A percentile compares a stretch with the other conserved stretches of the same genome.
Evolutionary conservation across 2,888 invertebrate genomes (phyloP).

Genomic region (Drosophila basisetae): DNA sequence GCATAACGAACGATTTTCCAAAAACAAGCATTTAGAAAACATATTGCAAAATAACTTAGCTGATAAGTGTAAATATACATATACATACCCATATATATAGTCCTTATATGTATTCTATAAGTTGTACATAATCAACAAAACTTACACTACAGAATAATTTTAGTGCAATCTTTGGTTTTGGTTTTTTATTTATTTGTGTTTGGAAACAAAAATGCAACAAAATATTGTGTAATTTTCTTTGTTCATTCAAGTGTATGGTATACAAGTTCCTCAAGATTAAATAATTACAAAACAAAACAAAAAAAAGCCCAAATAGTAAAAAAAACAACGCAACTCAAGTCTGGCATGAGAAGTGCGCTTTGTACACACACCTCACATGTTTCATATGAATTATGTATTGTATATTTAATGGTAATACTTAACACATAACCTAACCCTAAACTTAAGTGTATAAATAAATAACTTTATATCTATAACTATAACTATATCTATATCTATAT

Average conservation of each 20-base stretch:
- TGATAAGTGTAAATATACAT: constrained; percentile 38
- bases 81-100: constrained; percentile 21
- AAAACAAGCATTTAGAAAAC: constrained; percentile 59
- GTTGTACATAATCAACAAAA: constrained; percentile 64
- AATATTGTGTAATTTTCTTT: constrained; percentile 83
- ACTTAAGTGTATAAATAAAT: constrained; percentile 37
- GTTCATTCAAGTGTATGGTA: constrained; percentile 87
- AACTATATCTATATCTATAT: neutral
- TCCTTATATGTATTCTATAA: constrained; percentile 6
- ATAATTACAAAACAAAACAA: constrained; percentile 69
- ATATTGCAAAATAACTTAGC: constrained; percentile 26
- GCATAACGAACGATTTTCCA: constrained; percentile 61
- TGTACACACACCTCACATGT: constrained; percentile 75
- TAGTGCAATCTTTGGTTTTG: constrained; percentile 77
- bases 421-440: constrained; percentile 40
- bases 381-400: constrained; percentile 76
- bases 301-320: constrained; percentile 72
- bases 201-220: constrained; percentile 69
- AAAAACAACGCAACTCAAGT: constrained; percentile 67
- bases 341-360: constrained; percentile 54
- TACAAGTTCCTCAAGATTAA: constrained; percentile 90
- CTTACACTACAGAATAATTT: constrained; percentile 74
- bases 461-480: constrained; percentile 7
- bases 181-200: constrained; percentile 20
- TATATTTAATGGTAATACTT: constrained; percentile 52